Percentiles rank a stretch among this genome's conserved stretches.
Conservation (phyloP, 35 echinoderm and acorn worm species). For the Chiridota heheva region DNA sequence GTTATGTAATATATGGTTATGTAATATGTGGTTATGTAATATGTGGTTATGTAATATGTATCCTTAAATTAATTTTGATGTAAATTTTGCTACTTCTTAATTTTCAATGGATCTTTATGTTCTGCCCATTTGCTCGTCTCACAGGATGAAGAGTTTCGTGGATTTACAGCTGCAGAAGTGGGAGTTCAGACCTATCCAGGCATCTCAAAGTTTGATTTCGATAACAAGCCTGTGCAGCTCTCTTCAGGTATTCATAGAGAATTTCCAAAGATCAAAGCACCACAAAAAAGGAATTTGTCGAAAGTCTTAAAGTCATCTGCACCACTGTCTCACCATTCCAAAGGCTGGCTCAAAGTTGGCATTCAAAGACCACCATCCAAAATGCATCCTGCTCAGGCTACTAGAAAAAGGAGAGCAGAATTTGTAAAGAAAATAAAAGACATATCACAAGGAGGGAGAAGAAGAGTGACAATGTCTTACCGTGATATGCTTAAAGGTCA, state of each 20-base stretch:
- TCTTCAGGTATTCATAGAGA: neutral
- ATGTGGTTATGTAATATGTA: no score
- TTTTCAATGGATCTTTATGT: neutral
- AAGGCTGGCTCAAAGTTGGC: neutral
- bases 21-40: no score
- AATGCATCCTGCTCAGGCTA: no score
- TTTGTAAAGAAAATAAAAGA: no score
- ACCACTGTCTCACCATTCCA: slow-evolving; percentile 18
- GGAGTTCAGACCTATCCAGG: slow-evolving; percentile 16
- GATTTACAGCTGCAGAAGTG: slow-evolving; percentile 61
- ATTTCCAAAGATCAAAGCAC: neutral
- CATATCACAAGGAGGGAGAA: no score
- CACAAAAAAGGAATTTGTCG: neutral
- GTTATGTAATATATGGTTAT: no score
- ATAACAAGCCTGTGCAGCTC: neutral
- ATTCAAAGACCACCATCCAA: neutral
- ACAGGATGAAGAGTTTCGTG: slow-evolving; percentile 81
- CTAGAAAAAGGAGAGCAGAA: no score
- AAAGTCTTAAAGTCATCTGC: neutral
- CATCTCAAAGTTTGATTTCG: neutral
- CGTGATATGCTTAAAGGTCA: slow-evolving; percentile 37
- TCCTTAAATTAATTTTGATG: neutral
- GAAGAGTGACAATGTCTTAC: slow-evolving; percentile 13
- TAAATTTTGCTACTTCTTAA: neutral
- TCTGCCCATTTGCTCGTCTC: slow-evolving; percentile 7